Base-by-base conservation (phyloP, 2,797 vertebrate species). In the Notolepis coatsorum region DNA sequence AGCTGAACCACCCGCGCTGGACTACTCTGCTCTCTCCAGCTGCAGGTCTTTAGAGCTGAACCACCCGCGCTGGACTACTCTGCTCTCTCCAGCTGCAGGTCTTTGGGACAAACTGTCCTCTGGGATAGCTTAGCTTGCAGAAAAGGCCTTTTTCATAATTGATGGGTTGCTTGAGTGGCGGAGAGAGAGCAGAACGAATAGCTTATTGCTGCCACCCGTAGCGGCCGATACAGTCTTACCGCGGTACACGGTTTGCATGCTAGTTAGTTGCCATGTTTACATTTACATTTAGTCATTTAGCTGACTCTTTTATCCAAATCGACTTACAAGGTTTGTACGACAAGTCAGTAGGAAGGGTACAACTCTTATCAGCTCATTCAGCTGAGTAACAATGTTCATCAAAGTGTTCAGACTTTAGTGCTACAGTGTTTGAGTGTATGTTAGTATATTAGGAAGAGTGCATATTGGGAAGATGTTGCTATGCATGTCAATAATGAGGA, bases 141-240 rank as follows among this genome's bases (percentile, higher is more conserved):
- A 33, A 37, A 47, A 24, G 8, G n/a, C 15, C 20, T n/a, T 52
- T 17, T 51, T 33, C 49, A 47, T 37, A 35, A 46, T 58, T 35
- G 20, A 58, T 46, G 18, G 42, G 12, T 35, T 58, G 42, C 28
- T 21, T 47, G 13, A 35, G 42, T 35, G 55, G 42, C 30, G 9
- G 10, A 20, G 10, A 20, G 6, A n/a, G 13, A 15, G 15, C 8
- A 38, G 30, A 33, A 35, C n/a, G 31, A 21, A 51, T 21, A 51
- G 18, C 31, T 3, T 13, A 5, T 23, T 20, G 18, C 31, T 3
- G 5, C 30, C 31, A 35, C 35, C 12, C 15, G 33, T n/a, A n/a
- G n/a, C 8, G 7, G 12, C 31, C 23, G 12, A n/a, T 4, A 10
- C 15, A 5, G 49, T 51, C n/a, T n/a, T 51, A 10, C 49, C 31